Conservation (phyloP, 2,888 invertebrate species). For the Chrysopilus asiliformis region DNA sequence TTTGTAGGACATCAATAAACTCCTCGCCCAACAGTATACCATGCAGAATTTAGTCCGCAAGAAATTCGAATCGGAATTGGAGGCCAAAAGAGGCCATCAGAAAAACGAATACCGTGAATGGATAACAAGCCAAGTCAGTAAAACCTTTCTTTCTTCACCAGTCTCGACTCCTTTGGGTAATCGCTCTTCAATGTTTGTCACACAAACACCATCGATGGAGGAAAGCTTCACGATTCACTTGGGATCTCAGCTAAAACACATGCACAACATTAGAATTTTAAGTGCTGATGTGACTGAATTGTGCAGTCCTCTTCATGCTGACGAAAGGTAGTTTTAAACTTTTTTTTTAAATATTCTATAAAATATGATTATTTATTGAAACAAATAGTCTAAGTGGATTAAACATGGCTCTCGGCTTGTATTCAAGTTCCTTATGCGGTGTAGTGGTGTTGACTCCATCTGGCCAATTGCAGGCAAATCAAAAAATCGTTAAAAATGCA, state of each 20-base stretch:
- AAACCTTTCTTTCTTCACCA: constrained; percentile 29
- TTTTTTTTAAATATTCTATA: not conserved
- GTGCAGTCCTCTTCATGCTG: constrained; percentile 44
- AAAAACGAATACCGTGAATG: constrained; percentile 76
- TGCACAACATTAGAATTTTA: constrained; percentile 90
- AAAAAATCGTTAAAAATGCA: constrained; percentile 32
- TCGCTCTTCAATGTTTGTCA: constrained; percentile 35
- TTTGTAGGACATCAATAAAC: constrained; percentile 56
- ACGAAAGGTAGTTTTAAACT: constrained; percentile 25
- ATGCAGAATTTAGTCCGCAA: constrained; percentile 73
- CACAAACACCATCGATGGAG: constrained; percentile 47
- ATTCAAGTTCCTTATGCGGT: constrained; percentile 81
- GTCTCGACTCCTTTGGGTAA: constrained; percentile 30
- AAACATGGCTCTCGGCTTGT: constrained; percentile 86
- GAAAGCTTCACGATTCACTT: constrained; percentile 97
- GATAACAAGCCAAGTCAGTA: constrained; percentile 46
- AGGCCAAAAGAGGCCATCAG: constrained; percentile 72
- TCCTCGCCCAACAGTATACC: constrained; percentile 70
- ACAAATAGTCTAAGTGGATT: constrained; percentile 42
- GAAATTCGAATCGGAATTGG: constrained; percentile 73
- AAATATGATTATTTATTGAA: constrained; percentile 3
- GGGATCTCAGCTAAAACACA: constrained; percentile 95
- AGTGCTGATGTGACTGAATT: constrained; percentile 75
- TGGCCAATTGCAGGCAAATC: constrained; percentile 30
- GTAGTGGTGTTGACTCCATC: constrained; percentile 60